Base-by-base conservation (phyloP, 2,113 vertebrate genomes). In the Microcebus lehilahytsara region DNA sequence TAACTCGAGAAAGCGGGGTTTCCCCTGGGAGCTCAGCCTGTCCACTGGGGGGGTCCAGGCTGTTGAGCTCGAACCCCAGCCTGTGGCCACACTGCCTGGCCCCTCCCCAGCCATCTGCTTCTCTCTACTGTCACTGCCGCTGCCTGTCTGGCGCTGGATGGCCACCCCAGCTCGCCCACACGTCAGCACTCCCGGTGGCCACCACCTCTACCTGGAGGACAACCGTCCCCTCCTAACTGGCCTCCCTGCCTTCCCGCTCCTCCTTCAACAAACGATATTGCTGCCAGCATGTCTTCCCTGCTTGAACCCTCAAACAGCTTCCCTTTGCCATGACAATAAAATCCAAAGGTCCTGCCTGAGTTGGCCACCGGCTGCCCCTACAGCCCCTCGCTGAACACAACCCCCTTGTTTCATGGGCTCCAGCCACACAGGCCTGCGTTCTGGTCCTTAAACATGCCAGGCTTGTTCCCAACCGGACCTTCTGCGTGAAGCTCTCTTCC, bases 141-240 rank as follows among this genome's bases (percentile, higher is more conserved):
- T 32, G 2, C 79, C 40, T 27, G 30, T 23, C 7, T 14, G 4
- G 14, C 30, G 2, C 0, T 1, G 51, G 37, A 37, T 37, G 37
- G 37, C 37, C 37, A 37, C 37, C 37, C 32, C 84, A n/a, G 62
- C 5, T n/a, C 32, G 42, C n/a, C 17, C 13, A 58, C 66, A 11
- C 1, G 0, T 40, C 23, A 9, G 17, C 5, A 6, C 13, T 11
- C 17, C 40, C 5, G 32, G 91, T 2, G 20, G 37, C 23, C 27
- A 37, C 49, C 9, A 17, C 60, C 60, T 58, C 30, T 30, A 19
- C 6, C 60, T 22, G 25, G 32, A 64, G 42, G 6, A 10, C 14
- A 0, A 19, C 46, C 6, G 30, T 1, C 6, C 4, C 67, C n/a
- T 80, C 30, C 89, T 30, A 17, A 8, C 8, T 32, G 14, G 46